Percentiles rank a stretch among this genome's conserved stretches.
Conservation (phyloP, 2,888 invertebrate species). For the Entomobrya multifasciata region DNA sequence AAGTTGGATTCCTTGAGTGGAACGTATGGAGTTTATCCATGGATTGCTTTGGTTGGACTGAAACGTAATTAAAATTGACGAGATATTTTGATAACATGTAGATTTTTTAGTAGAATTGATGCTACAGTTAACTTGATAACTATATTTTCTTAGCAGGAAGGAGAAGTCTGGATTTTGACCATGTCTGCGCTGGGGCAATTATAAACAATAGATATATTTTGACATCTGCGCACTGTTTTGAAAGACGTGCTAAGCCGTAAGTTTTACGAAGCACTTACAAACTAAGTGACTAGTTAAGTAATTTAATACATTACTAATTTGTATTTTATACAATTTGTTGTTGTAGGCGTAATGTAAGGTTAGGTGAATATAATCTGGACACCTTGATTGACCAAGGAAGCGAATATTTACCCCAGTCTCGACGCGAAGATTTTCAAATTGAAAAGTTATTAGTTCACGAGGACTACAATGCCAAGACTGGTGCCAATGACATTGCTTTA, state of each 20-base stretch:
- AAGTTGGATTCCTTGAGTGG: constrained; percentile 70
- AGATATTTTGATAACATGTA: neutral
- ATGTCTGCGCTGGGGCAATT: constrained; percentile 72
- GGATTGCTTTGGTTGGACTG: constrained; percentile 75
- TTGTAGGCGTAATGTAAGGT: constrained; percentile 55
- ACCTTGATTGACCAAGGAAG: constrained; percentile 72
- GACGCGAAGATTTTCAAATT: constrained; percentile 59
- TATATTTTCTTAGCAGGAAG: constrained; percentile 37
- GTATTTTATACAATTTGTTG: neutral
- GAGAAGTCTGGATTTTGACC: constrained; percentile 38
- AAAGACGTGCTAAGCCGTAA: constrained; percentile 17
- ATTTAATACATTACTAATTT: neutral
- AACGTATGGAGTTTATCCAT: constrained; percentile 73
- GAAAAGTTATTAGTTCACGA: constrained; percentile 71
- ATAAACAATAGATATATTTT: constrained; percentile 66
- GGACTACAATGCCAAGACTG: constrained; percentile 57
- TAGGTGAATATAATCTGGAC: constrained; percentile 73
- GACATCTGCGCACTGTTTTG: constrained; percentile 68
- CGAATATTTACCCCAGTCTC: constrained; percentile 51
- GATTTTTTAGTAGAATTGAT: neutral
- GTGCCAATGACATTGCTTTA: constrained; percentile 74
- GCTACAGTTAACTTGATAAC: neutral
- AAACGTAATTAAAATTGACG: constrained; percentile 69
- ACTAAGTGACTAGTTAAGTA: neutral
- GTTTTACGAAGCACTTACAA: constrained; percentile 13